Percentiles rank a stretch among this genome's conserved stretches.
Conservation (phyloP, 35 echinoderm and acorn worm genomes). For the Chiridota heheva region DNA sequence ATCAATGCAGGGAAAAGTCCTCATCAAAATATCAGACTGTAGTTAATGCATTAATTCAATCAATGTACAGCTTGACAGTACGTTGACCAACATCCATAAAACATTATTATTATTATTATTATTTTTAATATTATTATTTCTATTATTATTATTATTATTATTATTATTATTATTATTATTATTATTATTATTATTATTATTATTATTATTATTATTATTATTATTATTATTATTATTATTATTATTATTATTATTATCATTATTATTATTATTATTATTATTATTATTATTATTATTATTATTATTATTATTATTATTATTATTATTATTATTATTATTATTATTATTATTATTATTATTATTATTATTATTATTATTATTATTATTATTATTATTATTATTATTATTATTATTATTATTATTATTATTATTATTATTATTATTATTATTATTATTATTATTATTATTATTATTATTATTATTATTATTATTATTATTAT, state of each 20-base stretch:
- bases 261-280: not conserved
- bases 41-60: too few relatives aligned
- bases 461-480: not conserved
- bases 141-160: conserved; percentile 9
- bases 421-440: not conserved
- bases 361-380: not conserved
- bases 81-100: not conserved
- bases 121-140: not conserved
- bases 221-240: conserved; percentile 2
- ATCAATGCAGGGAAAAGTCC: too few relatives aligned
- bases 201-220: not conserved
- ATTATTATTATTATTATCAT: conserved; percentile 1
- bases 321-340: not conserved
- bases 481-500: not conserved
- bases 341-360: not conserved
- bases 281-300: not conserved
- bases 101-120: conserved; percentile 1
- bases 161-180: not conserved
- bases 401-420: not conserved
- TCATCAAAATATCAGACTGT: too few relatives aligned
- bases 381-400: not conserved
- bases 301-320: not conserved
- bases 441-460: not conserved
- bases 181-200: not conserved
- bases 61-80: too few relatives aligned